A percentile compares a stretch with the other conserved stretches of the same genome.
Conservation (phyloP, 1,140 invertebrate species). For the Drosophila nikananu region DNA sequence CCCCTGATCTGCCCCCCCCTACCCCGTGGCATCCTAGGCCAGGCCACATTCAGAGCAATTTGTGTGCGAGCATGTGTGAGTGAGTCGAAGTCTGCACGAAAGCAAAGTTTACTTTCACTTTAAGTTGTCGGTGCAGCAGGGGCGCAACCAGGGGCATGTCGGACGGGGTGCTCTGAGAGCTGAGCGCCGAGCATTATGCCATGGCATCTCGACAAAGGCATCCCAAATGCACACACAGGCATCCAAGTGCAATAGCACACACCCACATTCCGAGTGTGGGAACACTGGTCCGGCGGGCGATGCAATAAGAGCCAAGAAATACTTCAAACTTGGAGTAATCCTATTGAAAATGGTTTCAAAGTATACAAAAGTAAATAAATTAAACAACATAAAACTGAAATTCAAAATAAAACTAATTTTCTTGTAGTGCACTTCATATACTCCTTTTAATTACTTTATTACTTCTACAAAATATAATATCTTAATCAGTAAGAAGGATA, state of each 20-base stretch:
- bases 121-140: constrained; percentile 64
- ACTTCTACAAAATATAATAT: not conserved
- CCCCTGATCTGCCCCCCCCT: not conserved
- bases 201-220: constrained; percentile 62
- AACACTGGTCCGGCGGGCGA: constrained; percentile 20
- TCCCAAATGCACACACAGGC: constrained; percentile 57
- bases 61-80: constrained; percentile 36
- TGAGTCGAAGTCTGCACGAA: constrained; percentile 57
- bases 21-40: constrained; percentile 17
- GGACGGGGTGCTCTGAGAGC: constrained; percentile 15
- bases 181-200: constrained; percentile 52
- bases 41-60: constrained; percentile 59
- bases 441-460: no score
- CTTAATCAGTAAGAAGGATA: no score
- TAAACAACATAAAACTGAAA: no score
- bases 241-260: constrained; percentile 65
- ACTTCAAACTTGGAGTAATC: not conserved
- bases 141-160: constrained; percentile 1
- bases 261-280: constrained; percentile 23
- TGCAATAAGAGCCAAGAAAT: not conserved
- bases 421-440: no score
- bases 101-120: constrained; percentile 81
- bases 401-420: no score
- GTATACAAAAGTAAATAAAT: no score
- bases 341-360: no score